Evolutionary conservation across 2,888 invertebrate genomes (phyloP).

Genomic region (Acronicta psi): DNA sequence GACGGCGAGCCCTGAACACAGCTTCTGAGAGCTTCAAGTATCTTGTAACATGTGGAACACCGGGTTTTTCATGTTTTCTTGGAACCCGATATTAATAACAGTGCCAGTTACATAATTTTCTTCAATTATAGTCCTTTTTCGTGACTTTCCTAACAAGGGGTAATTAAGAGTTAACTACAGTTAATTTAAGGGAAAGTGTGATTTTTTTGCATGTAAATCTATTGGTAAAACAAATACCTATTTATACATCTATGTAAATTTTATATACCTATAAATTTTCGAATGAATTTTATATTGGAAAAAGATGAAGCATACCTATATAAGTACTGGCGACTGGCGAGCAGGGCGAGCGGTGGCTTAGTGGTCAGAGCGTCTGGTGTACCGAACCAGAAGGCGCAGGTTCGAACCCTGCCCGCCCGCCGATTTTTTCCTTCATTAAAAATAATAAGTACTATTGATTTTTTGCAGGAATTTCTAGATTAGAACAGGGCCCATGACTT

Average conservation of each 20-base stretch:
- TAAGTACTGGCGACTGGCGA: too few relatives aligned
- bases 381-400: too few relatives aligned
- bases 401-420: too few relatives aligned
- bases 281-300: conserved; percentile 33
- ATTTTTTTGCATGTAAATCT: conserved; percentile 19
- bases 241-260: conserved; percentile 26
- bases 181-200: conserved; percentile 8
- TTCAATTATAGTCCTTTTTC: conserved; percentile 7
- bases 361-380: too few relatives aligned
- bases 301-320: conserved; percentile 25
- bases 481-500: too few relatives aligned
- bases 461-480: not conserved
- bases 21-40: conserved; percentile 57
- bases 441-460: too few relatives aligned
- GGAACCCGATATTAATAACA: conserved; percentile 20
- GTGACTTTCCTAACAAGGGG: conserved; percentile 2
- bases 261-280: conserved; percentile 33
- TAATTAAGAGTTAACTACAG: conserved; percentile 13
- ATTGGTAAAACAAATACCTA: conserved; percentile 6
- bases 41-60: conserved; percentile 58
- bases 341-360: too few relatives aligned
- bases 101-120: conserved; percentile 17
- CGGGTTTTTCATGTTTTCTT: conserved; percentile 29
- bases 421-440: too few relatives aligned
- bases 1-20: conserved; percentile 66